phyloP scores from a whole-genome alignment of 1,140 invertebrate species.

The Agrypnia vestita region DNA sequence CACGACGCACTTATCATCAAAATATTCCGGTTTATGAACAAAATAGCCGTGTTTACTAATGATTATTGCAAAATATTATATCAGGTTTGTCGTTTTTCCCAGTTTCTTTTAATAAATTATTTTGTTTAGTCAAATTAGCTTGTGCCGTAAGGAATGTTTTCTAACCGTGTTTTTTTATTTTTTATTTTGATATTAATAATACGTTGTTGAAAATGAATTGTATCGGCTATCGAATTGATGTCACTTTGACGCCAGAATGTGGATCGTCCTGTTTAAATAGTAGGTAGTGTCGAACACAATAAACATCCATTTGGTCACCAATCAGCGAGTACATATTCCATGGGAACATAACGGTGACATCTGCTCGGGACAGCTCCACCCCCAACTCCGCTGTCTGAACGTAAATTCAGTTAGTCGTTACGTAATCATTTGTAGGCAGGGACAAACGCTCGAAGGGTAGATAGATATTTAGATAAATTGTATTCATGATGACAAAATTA shows the following conservation, averaged over 20 bases:
- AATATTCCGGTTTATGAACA: too few species aligned
- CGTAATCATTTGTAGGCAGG: not conserved
- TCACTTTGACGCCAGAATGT: not conserved
- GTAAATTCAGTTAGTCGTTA: slow-evolving; percentile 7
- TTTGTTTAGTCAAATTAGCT: too few species aligned
- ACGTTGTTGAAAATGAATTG: too few species aligned
- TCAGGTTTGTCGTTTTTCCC: too few species aligned
- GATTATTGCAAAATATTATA: too few species aligned
- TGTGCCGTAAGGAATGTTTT: not conserved
- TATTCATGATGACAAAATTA: slow-evolving; percentile 10
- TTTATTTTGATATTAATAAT: not conserved
- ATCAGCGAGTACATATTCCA: slow-evolving; percentile 1
- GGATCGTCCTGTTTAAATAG: slow-evolving; percentile 7
- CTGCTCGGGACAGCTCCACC: slow-evolving; percentile 6
- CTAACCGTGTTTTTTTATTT: not conserved
- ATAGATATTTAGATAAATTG: slow-evolving; percentile 16
- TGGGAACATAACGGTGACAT: slow-evolving; percentile 27
- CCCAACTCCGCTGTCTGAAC: not conserved
- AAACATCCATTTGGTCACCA: not conserved
- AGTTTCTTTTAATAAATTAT: too few species aligned
- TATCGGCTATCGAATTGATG: not conserved
- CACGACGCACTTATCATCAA: too few species aligned
- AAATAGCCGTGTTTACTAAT: too few species aligned
- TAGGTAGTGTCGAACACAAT: not conserved
- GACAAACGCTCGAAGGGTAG: not conserved